Evolutionary conservation across 2,888 invertebrate genomes (phyloP).

Genomic region (Amblyteles armatorius): DNA sequence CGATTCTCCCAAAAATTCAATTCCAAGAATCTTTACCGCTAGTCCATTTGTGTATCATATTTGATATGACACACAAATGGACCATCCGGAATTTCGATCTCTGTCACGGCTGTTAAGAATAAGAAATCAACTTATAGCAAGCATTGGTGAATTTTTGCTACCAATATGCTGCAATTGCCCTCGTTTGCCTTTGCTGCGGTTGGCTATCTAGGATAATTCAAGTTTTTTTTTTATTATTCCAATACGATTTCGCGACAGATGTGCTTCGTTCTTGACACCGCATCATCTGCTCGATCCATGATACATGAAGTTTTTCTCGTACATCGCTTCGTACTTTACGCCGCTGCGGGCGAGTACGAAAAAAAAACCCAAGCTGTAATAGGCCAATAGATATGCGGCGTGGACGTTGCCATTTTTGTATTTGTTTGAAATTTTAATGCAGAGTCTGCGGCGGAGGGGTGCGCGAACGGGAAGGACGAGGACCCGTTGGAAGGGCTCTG

Average conservation of each 20-base stretch:
- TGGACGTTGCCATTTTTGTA: constrained; percentile 77
- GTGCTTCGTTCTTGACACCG: not conserved
- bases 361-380: constrained; percentile 66
- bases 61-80: too few relatives aligned
- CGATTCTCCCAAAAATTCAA: too few relatives aligned
- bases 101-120: too few relatives aligned
- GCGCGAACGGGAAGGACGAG: constrained; percentile 30
- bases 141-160: too few relatives aligned
- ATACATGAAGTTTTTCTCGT: not conserved
- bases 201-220: not conserved
- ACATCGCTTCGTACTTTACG: not conserved
- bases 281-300: constrained; percentile 31
- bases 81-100: too few relatives aligned
- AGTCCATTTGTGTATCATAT: too few relatives aligned
- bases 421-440: constrained; percentile 83
- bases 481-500: constrained; percentile 65
- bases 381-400: constrained; percentile 79
- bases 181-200: too few relatives aligned
- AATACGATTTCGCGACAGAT: constrained; percentile 17
- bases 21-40: too few relatives aligned
- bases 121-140: too few relatives aligned
- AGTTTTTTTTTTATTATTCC: not conserved
- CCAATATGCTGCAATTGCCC: too few relatives aligned
- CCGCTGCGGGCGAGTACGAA: not conserved
- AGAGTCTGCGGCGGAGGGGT: constrained; percentile 58